Percentiles rank a stretch among this genome's conserved stretches.
phyloP scores from a whole-genome alignment of 2,113 vertebrate species.

The Myocastor coypus region DNA sequence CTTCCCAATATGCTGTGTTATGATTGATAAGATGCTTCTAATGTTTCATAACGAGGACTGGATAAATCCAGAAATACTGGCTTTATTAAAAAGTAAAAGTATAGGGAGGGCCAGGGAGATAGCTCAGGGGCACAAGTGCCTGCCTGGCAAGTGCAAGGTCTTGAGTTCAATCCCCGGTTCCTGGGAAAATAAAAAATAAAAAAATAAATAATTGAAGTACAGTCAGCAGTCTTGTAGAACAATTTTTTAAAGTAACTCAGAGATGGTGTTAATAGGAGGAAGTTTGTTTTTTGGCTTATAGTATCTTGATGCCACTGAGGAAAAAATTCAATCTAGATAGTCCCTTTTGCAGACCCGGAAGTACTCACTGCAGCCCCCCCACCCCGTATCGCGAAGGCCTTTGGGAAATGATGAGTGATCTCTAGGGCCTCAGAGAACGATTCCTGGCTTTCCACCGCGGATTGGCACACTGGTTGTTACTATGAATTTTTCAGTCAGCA shows the following conservation, averaged over 20 bases:
- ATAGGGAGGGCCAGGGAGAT: too few species aligned
- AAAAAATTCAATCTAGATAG: neutral
- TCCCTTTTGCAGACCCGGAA: neutral
- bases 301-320: neutral
- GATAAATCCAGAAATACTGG: neutral
- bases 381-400: neutral
- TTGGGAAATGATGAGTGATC: neutral
- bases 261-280: neutral
- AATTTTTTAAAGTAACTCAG: neutral
- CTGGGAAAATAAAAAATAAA: too few species aligned
- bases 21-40: neutral
- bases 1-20: neutral
- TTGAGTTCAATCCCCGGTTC: too few species aligned
- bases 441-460: neutral
- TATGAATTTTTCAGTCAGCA: neutral
- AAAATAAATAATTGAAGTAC: neutral
- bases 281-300: neutral
- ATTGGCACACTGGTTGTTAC: neutral
- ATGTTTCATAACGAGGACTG: neutral
- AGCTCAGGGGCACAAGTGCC: too few species aligned
- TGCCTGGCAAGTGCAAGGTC: too few species aligned
- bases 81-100: neutral
- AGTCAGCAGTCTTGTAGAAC: neutral
- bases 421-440: neutral
- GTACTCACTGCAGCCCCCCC: rapidly evolving